phyloP scores from a whole-genome alignment of 2,797 vertebrate genomes.

The Sparidentex hasta region DNA sequence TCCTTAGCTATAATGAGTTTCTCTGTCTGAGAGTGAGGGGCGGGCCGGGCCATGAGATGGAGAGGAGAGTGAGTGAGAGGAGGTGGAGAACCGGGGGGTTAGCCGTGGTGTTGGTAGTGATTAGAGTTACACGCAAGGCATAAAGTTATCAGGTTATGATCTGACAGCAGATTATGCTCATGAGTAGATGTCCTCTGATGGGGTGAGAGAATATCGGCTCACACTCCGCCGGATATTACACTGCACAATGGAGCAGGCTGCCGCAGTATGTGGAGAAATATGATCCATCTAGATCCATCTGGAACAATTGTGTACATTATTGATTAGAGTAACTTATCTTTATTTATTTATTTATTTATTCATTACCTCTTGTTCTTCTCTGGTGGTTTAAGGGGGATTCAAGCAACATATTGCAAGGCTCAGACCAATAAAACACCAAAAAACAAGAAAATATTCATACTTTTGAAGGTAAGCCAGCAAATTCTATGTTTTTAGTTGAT shows the following conservation, averaged over 20 bases:
- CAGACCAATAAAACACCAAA: neutral
- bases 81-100: constrained; percentile 34
- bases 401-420: too few species aligned
- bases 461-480: neutral
- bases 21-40: constrained; percentile 72
- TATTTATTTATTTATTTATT: too few species aligned
- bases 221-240: neutral
- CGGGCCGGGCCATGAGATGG: constrained; percentile 57
- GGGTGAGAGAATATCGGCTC: neutral
- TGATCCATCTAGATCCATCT: neutral
- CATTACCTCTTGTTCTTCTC: too few species aligned
- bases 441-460: neutral
- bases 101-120: constrained; percentile 28
- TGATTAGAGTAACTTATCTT: neutral
- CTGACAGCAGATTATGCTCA: constrained; percentile 20
- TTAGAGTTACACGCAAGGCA: constrained; percentile 24
- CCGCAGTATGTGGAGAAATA: neutral
- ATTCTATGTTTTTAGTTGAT: neutral
- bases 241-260: neutral
- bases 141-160: constrained; percentile 31
- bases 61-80: constrained; percentile 47
- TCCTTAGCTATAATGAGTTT: constrained; percentile 85
- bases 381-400: too few species aligned
- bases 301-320: neutral
- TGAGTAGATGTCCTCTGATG: neutral